Evolutionary conservation across 2,888 invertebrate genomes (phyloP).

Genomic region (Tipula helvola): DNA sequence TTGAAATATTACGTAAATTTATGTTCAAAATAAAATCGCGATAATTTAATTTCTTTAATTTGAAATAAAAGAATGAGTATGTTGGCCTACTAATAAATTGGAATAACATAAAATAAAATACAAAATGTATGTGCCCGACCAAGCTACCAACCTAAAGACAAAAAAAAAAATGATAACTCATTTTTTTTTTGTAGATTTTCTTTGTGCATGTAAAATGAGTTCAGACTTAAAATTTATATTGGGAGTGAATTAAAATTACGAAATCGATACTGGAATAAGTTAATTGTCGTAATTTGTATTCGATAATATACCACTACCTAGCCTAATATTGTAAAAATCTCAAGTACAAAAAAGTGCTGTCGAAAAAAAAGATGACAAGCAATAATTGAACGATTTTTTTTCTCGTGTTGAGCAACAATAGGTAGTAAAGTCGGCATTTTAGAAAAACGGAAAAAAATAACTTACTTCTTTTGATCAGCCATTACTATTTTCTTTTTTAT

Average conservation of each 20-base stretch:
- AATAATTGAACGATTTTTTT: conserved; percentile 11
- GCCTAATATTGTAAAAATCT: background rate
- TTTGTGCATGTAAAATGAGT: background rate
- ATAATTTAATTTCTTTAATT: background rate
- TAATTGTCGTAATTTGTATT: background rate
- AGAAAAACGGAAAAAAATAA: conserved; percentile 15
- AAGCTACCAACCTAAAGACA: background rate
- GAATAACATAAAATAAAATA: background rate
- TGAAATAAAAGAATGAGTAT: background rate
- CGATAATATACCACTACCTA: background rate
- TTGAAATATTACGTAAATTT: background rate
- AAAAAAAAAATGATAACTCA: background rate
- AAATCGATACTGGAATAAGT: background rate
- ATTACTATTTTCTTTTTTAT: conserved; percentile 18
- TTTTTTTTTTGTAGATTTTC: background rate
- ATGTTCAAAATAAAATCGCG: background rate
- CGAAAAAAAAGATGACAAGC: conserved; percentile 17
- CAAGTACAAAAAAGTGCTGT: background rate
- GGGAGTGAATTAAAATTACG: background rate
- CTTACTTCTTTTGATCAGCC: conserved; percentile 36
- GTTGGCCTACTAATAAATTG: background rate
- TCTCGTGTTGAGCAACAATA: conserved; percentile 14
- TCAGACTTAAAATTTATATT: background rate
- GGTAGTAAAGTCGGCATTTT: conserved; percentile 14
- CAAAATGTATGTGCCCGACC: background rate